Evolutionary conservation across 2,888 invertebrate genomes (phyloP).

Genomic region (Flexamia atlantica): DNA sequence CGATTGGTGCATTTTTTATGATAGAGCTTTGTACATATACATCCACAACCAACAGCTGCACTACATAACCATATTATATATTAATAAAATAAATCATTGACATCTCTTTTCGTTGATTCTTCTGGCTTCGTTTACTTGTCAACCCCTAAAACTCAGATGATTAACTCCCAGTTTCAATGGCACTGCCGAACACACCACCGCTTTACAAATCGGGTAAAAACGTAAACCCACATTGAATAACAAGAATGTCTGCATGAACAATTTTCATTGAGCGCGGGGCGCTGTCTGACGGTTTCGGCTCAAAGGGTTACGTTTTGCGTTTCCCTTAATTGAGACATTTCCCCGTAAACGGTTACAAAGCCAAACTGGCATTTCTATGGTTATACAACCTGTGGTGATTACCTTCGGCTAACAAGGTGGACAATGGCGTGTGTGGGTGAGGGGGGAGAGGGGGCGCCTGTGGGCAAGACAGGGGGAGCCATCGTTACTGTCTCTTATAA

Average conservation of each 20-base stretch:
- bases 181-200: not conserved
- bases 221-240: not conserved
- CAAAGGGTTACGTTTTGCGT: constrained; percentile 5
- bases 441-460: not conserved
- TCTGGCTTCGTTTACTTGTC: too few species aligned
- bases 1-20: too few species aligned
- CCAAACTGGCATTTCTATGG: constrained; percentile 31
- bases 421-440: constrained; percentile 13
- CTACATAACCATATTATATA: too few species aligned
- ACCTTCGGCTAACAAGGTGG: not conserved
- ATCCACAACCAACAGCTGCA: too few species aligned
- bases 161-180: too few species aligned
- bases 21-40: too few species aligned
- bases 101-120: too few species aligned
- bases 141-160: too few species aligned
- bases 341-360: not conserved
- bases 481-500: not conserved
- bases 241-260: not conserved
- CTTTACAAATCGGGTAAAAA: not conserved
- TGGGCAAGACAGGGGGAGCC: not conserved
- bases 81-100: too few species aligned
- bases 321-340: constrained; percentile 30
- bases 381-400: not conserved
- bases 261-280: not conserved
- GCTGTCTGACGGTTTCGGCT: not conserved